Percentiles rank a stretch among this genome's conserved stretches.
phyloP scores from a whole-genome alignment of 64 coral and sea anemone genomes.

The Cladopsammia gracilis region DNA sequence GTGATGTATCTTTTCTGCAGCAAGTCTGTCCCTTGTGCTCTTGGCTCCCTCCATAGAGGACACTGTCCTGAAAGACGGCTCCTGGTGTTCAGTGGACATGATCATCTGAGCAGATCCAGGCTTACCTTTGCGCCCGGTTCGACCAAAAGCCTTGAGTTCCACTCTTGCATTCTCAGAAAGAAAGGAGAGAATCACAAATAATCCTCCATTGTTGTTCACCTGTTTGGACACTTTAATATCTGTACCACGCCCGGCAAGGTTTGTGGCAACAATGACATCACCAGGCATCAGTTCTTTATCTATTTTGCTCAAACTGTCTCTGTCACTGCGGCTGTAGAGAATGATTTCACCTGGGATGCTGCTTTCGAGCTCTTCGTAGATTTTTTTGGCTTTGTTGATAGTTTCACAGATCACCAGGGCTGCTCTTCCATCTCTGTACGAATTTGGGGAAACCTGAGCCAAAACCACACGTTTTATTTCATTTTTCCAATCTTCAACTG shows the following conservation, averaged over 20 bases:
- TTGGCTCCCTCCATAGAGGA: background rate
- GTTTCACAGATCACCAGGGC: conserved; percentile 41
- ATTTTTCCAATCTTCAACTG: conserved; percentile 4
- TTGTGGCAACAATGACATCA: conserved; percentile 43
- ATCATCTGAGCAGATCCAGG: conserved; percentile 33
- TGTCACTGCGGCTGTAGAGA: conserved; percentile 2
- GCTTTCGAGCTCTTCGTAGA: background rate
- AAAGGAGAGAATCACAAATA: conserved; percentile 34
- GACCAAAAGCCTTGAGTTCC: conserved; percentile 26
- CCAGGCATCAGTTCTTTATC: conserved; percentile 6
- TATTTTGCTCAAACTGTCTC: conserved; percentile 5
- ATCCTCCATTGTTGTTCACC: conserved; percentile 29
- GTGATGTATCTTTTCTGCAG: background rate
- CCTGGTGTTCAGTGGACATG: conserved; percentile 8
- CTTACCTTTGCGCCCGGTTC: conserved; percentile 25
- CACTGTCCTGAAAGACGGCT: background rate
- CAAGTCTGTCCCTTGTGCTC: background rate
- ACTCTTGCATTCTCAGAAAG: conserved; percentile 28
- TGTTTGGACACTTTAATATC: background rate
- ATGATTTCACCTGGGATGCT: background rate
- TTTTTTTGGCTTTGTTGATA: conserved; percentile 39
- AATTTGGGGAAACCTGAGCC: background rate
- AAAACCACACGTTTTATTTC: background rate
- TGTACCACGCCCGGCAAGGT: conserved; percentile 46
- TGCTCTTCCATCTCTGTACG: background rate